phyloP scores from a whole-genome alignment of 2,888 invertebrate species.

The Cryptocephalus primarius region DNA sequence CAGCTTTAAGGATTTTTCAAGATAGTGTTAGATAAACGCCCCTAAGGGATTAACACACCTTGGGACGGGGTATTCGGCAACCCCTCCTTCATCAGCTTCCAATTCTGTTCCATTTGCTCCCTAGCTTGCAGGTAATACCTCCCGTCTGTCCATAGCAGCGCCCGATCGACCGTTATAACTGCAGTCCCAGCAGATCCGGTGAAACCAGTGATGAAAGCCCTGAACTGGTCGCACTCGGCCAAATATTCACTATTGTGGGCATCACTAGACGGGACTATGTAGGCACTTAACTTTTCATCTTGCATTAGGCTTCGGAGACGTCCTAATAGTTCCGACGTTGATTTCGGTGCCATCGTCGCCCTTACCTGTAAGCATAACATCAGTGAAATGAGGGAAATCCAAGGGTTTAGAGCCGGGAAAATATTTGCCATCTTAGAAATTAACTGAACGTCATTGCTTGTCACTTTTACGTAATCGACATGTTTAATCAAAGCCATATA shows the following conservation, averaged over 20 bases:
- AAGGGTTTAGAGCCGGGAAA: too few relatives aligned
- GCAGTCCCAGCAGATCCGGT: slow-evolving; percentile 87
- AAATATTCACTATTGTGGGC: slow-evolving; percentile 89
- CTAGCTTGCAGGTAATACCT: slow-evolving; percentile 74
- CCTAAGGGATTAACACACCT: slow-evolving; percentile 24
- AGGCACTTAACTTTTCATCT: slow-evolving; percentile 54
- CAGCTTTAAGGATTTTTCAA: too few relatives aligned
- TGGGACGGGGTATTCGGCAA: slow-evolving; percentile 39
- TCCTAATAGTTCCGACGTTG: slow-evolving; percentile 38
- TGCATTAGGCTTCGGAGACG: slow-evolving; percentile 48
- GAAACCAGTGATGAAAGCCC: slow-evolving; percentile 81
- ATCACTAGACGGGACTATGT: slow-evolving; percentile 74
- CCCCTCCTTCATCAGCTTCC: slow-evolving; percentile 83
- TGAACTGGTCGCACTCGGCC: slow-evolving; percentile 69
- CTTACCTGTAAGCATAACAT: too few relatives aligned
- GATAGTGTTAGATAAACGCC: too few relatives aligned
- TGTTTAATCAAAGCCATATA: too few relatives aligned
- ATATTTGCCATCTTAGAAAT: too few relatives aligned
- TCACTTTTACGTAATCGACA: too few relatives aligned
- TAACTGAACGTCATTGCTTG: too few relatives aligned
- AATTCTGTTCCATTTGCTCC: slow-evolving; percentile 67
- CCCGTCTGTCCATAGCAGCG: slow-evolving; percentile 96
- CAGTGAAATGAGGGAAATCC: too few relatives aligned
- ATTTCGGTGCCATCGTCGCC: slow-evolving; percentile 19
- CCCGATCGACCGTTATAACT: slow-evolving; percentile 62